Conservation (phyloP, 2,113 vertebrate genomes). For the Trichechus manatus region DNA sequence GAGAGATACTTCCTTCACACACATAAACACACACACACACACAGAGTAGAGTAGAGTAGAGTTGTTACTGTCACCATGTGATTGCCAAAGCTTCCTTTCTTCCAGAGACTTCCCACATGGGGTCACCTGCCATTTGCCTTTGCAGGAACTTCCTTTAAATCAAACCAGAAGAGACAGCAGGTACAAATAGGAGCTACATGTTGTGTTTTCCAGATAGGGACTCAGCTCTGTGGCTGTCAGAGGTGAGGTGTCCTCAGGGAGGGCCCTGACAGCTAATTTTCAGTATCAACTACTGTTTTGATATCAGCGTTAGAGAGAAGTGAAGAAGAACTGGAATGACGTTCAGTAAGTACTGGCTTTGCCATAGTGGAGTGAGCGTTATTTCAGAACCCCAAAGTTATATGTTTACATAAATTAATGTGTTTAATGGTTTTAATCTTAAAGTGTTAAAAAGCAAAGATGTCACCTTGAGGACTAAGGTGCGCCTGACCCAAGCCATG, state of each 20-base stretch:
- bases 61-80: not conserved
- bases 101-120: slow-evolving; percentile 4
- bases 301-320: not conserved
- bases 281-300: slow-evolving; percentile 18
- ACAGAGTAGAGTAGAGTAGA: not conserved
- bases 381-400: slow-evolving; percentile 6
- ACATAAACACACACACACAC: not conserved
- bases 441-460: no score
- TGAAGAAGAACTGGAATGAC: not conserved
- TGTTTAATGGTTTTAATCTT: not conserved
- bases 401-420: not conserved
- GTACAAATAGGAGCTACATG: slow-evolving; percentile 55
- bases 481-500: no score
- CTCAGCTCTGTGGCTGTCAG: slow-evolving; percentile 42
- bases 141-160: slow-evolving; percentile 52
- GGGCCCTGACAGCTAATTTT: not conserved
- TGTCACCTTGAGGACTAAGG: no score
- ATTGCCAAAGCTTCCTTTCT: slow-evolving; percentile 57
- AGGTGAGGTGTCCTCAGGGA: not conserved
- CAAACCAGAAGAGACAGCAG: slow-evolving; percentile 31
- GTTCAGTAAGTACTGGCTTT: slow-evolving; percentile 1
- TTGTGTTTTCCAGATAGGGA: slow-evolving; percentile 42
- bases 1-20: not conserved
- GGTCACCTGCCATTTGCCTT: slow-evolving; percentile 51
- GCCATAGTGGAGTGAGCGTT: not conserved